Base-by-base conservation (phyloP, 2,797 vertebrate genomes). In the Danio tinwini region DNA sequence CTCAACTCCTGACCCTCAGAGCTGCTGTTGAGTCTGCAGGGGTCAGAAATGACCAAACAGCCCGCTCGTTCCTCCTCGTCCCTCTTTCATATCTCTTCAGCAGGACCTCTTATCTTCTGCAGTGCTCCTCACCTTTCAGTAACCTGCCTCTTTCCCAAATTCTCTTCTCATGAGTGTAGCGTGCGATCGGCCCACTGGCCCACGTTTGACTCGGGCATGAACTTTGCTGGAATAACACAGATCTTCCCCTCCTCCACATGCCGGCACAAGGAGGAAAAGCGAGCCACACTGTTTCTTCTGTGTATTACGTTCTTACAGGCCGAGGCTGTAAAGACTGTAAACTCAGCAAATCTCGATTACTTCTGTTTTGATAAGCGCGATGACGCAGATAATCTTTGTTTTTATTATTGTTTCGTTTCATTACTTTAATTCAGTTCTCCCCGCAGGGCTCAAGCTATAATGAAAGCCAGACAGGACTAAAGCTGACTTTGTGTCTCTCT, bases 131-230 rank as follows among this genome's bases (percentile, higher is more conserved):
- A 73, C 78, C 78, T 80, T 67, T 63, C 21, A 29, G 21, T 77
- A 75, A 84, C 74, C 78, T 83, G 74, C 52, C 50, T 17, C 42
- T 65, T 56, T 74, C 29, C 50, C 69, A 64, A 49, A 83, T 56
- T 55, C 45, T 50, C 78, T 39, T 74, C 78, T 86, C 84, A 89
- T 90, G 90, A 81, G 88, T 85, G 84, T 92, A 89, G 90, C 89
- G 90, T 93, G 92, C 89, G 87, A 92, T 89, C 89, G 87, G 81
- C 89, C 90, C 90, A 90, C 90, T 92, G 91, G 89, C 92, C 92
- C 91, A 86, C 82, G 88, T 85, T 82, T 93, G 92, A 93, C 93
- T 92, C 90, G 86, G 82, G 86, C 83, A 74, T 91, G 89, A 92
- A 91, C 91, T 92, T 87, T 65, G 29, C 69, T 64, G 88, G 85